A percentile compares a stretch with the other conserved stretches of the same genome.
Evolutionary conservation across 2,113 vertebrate genomes (phyloP).

Genomic region (Percopsis transmontana): DNA sequence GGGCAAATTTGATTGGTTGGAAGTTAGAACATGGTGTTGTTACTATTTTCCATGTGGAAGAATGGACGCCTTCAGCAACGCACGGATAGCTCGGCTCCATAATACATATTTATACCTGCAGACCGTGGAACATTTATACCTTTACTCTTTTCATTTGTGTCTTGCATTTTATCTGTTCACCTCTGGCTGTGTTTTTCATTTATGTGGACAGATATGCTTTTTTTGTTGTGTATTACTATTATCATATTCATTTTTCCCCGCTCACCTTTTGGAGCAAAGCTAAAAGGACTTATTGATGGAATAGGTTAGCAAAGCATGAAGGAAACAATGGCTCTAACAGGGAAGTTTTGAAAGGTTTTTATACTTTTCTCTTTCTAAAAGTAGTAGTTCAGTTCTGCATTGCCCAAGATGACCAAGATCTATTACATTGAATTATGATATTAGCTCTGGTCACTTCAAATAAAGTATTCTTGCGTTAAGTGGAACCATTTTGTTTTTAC

Average conservation of each 20-base stretch:
- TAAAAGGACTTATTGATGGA: conserved; percentile 52
- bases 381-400: background rate
- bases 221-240: conserved; percentile 57
- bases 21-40: conserved; percentile 76
- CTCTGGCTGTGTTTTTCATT: conserved; percentile 69
- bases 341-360: conserved; percentile 44
- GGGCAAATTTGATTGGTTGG: conserved; percentile 88
- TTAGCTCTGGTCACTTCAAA: no score
- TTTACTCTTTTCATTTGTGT: conserved; percentile 71
- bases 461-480: no score
- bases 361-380: conserved; percentile 1
- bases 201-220: conserved; percentile 60
- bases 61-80: conserved; percentile 53
- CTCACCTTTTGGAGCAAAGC: conserved; percentile 57
- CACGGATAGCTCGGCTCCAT: conserved; percentile 50
- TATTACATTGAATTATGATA: no score
- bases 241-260: conserved; percentile 53
- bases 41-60: conserved; percentile 70
- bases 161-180: conserved; percentile 68
- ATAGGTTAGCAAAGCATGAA: conserved; percentile 38
- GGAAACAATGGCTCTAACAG: conserved; percentile 21
- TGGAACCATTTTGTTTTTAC: background rate
- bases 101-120: conserved; percentile 73
- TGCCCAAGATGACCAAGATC: no score
- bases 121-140: conserved; percentile 64